These are phyloP conservation scores for Vidua macroura DNA, from an alignment of 2,113 vertebrate species.

Conservation along the genomic window DNA sequence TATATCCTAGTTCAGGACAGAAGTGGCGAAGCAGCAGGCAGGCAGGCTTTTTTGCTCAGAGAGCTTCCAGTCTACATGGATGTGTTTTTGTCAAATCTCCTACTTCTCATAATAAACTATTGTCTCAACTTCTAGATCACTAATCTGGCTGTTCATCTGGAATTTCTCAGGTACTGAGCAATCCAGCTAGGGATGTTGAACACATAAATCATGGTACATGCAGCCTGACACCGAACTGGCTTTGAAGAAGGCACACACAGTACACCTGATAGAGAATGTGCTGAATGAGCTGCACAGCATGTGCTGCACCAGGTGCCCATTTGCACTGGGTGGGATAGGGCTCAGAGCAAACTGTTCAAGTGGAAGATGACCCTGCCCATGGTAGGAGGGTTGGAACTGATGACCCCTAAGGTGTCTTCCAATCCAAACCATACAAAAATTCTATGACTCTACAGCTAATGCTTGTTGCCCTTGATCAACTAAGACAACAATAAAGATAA, in stretches of 20 bases:
- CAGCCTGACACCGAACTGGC: neutral
- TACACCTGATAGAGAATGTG: neutral
- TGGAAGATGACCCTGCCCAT: too few species aligned
- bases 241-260: neutral
- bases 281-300: neutral
- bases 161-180: neutral
- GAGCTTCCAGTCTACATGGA: neutral
- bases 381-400: neutral
- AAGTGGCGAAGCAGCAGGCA: neutral
- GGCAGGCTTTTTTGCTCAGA: neutral
- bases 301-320: fast-evolving
- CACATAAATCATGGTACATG: neutral
- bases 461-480: neutral
- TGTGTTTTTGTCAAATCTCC: neutral
- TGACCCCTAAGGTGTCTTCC: neutral
- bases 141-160: neutral
- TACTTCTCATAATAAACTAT: neutral
- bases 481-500: neutral
- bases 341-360: neutral
- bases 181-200: neutral
- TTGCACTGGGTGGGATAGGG: neutral
- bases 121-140: neutral
- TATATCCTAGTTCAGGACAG: neutral
- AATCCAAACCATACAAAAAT: neutral
- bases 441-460: neutral